These are phyloP conservation scores for Phyllotis vaccarum DNA, from an alignment of 2,797 vertebrate genomes.

Conservation along the genomic window DNA sequence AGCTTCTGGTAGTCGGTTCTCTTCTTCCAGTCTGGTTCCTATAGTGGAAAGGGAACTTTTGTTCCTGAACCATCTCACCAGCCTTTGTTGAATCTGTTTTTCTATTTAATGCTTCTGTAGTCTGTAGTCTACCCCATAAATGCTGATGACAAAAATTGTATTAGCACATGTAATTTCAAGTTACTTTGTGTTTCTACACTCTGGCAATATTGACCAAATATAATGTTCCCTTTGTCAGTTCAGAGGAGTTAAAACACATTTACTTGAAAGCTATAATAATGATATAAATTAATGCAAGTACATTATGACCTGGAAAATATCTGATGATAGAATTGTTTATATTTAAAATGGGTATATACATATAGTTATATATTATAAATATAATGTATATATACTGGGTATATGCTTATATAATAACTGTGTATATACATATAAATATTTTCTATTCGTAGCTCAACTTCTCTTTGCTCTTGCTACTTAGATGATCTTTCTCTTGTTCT, in stretches of 20 bases:
- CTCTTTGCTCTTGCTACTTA: slow-evolving; percentile 51
- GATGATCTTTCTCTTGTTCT: not conserved
- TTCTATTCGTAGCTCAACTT: not conserved
- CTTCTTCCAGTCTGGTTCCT: not conserved
- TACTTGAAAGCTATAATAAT: slow-evolving; percentile 8
- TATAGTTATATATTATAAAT: too few species aligned
- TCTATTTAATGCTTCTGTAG: not conserved
- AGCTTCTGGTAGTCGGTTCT: not conserved
- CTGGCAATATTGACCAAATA: slow-evolving; percentile 17
- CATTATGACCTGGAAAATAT: not conserved
- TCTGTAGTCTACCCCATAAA: not conserved
- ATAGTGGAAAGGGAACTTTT: too few species aligned
- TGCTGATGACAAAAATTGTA: not conserved
- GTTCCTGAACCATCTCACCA: not conserved
- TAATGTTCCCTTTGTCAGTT: not conserved
- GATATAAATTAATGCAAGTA: not conserved
- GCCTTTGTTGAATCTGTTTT: slow-evolving; percentile 7
- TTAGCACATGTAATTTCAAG: not conserved
- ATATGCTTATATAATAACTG: not conserved
- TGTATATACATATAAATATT: not conserved
- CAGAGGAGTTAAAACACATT: slow-evolving; percentile 3
- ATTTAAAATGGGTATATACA: not conserved
- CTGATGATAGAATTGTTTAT: not conserved
- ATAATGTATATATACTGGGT: not conserved
- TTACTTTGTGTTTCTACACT: slow-evolving; percentile 34